Percentiles rank a stretch among this genome's conserved stretches.
phyloP scores from a whole-genome alignment of 1,140 invertebrate species.

The Helicoverpa armigera region DNA sequence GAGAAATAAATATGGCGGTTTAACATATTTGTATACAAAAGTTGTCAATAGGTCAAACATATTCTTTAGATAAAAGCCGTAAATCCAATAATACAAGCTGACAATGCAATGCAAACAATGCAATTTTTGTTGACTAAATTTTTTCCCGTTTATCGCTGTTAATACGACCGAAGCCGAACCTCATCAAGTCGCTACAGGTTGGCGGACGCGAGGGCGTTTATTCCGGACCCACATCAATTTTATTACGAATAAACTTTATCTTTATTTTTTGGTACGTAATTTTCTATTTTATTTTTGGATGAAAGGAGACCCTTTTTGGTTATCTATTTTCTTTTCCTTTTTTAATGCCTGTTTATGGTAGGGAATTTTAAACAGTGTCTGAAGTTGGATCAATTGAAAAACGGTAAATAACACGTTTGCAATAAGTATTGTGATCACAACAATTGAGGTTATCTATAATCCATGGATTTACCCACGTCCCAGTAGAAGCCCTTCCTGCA shows the following conservation, averaged over 20 bases:
- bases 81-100: no score
- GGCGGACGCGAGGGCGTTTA: background rate
- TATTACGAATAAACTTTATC: conserved; percentile 34
- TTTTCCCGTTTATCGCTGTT: background rate
- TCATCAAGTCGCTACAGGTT: conserved; percentile 9
- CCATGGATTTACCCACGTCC: no score
- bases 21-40: no score
- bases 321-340: background rate
- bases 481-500: no score
- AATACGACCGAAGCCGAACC: background rate
- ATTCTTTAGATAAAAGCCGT: no score
- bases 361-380: background rate
- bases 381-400: no score
- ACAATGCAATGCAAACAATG: no score
- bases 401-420: no score
- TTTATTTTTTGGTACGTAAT: conserved; percentile 38
- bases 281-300: conserved; percentile 13
- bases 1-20: no score
- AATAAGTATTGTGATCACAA: no score
- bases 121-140: background rate
- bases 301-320: conserved; percentile 5
- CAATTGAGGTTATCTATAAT: no score
- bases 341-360: background rate
- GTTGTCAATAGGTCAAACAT: no score
- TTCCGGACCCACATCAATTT: conserved; percentile 27